These are phyloP conservation scores for Myotis myotis DNA, from an alignment of 2,797 vertebrate species.

Conservation along the genomic window DNA sequence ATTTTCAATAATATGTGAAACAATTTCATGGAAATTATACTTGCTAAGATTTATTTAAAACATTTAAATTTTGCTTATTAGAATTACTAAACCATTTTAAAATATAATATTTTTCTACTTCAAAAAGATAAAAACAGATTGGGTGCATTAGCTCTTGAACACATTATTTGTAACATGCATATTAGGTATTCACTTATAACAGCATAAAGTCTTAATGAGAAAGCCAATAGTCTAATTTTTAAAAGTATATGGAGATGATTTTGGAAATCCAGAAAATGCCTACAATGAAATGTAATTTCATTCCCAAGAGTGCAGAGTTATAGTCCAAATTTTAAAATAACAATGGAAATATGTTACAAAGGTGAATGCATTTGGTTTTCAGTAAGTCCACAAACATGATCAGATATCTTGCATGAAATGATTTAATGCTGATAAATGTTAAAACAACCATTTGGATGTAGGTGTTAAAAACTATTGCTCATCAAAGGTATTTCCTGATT, in stretches of 20 bases:
- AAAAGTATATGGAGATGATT: not conserved
- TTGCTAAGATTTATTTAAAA: conserved; percentile 46
- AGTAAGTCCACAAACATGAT: conserved; percentile 25
- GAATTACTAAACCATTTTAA: conserved; percentile 22
- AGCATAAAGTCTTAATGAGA: conserved; percentile 53
- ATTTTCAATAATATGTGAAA: not conserved
- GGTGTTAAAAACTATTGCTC: not conserved
- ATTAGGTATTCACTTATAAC: conserved; percentile 1
- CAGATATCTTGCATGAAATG: conserved; percentile 16
- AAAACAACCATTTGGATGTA: not conserved
- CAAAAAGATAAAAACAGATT: conserved; percentile 21
- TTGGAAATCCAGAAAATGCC: not conserved
- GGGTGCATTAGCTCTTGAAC: conserved; percentile 43
- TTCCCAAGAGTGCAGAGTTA: not conserved
- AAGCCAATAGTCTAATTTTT: conserved; percentile 30
- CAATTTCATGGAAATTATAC: conserved; percentile 28
- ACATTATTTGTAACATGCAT: conserved; percentile 9
- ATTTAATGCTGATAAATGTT: conserved; percentile 7
- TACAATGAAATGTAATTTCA: conserved; percentile 50
- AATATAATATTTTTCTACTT: conserved; percentile 53
- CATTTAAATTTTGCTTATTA: conserved; percentile 8
- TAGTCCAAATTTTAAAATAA: not conserved
- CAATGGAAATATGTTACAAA: not conserved
- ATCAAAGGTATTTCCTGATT: not conserved
- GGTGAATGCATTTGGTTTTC: conserved; percentile 1